Evolutionary conservation across 2,888 invertebrate genomes (phyloP).

Genomic region (Ichneumoninae sp.): DNA sequence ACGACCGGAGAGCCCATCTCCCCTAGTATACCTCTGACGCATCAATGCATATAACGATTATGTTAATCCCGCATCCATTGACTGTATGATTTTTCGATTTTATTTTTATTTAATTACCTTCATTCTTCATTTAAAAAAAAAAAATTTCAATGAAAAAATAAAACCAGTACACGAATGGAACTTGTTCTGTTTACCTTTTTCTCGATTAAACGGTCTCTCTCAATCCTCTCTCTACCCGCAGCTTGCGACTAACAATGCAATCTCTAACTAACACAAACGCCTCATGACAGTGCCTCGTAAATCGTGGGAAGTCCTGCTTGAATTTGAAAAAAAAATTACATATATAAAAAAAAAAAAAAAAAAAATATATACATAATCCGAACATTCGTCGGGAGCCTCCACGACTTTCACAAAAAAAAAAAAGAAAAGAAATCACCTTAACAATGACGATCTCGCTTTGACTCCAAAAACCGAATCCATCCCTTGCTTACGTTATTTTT

Average conservation of each 20-base stretch:
- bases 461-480: slow-evolving; percentile 50
- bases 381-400: not conserved
- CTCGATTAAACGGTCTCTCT: slow-evolving; percentile 67
- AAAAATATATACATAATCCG: not conserved
- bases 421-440: slow-evolving; percentile 3
- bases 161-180: slow-evolving; percentile 75
- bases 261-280: slow-evolving; percentile 77
- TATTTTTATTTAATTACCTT: slow-evolving; percentile 11
- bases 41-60: slow-evolving; percentile 54
- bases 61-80: slow-evolving; percentile 66
- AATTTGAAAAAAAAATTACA: slow-evolving; percentile 14
- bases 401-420: slow-evolving; percentile 3
- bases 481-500: slow-evolving; percentile 74
- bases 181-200: slow-evolving; percentile 76
- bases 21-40: slow-evolving; percentile 18
- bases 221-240: slow-evolving; percentile 74
- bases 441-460: slow-evolving; percentile 27
- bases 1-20: slow-evolving; percentile 36
- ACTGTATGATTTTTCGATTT: slow-evolving; percentile 64
- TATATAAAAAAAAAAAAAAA: slow-evolving; percentile 29
- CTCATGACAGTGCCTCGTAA: slow-evolving; percentile 50
- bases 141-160: slow-evolving; percentile 70
- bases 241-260: slow-evolving; percentile 82
- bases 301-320: not conserved
- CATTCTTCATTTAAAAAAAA: not conserved